Conservation (phyloP, 2,888 invertebrate genomes). For the Diaperis boleti region DNA sequence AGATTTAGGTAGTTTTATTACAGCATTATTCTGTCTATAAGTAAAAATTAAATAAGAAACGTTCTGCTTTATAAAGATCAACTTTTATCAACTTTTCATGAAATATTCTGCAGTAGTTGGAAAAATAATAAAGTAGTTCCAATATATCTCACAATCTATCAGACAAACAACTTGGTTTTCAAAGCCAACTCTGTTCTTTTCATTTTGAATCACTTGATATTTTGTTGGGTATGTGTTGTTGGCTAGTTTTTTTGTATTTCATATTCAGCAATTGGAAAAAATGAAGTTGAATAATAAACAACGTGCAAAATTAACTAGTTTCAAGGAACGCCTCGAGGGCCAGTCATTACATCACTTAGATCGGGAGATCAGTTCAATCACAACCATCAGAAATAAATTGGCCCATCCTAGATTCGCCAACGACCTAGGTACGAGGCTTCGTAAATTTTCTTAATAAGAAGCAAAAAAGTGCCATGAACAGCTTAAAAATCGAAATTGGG, state of each 20-base stretch:
- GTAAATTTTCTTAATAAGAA: slow-evolving; percentile 11
- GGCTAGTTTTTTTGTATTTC: slow-evolving; percentile 20
- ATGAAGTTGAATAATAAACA: slow-evolving; percentile 20
- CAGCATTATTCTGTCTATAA: too few relatives aligned
- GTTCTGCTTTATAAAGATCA: too few relatives aligned
- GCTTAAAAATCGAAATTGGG: too few relatives aligned
- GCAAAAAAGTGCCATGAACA: too few relatives aligned
- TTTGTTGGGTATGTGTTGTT: slow-evolving; percentile 18
- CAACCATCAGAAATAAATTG: slow-evolving; percentile 15
- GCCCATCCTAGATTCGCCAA: slow-evolving; percentile 10
- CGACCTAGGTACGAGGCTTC: slow-evolving; percentile 12
- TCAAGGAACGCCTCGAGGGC: slow-evolving; percentile 16
- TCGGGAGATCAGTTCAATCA: slow-evolving; percentile 12
- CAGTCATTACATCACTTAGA: slow-evolving; percentile 8
- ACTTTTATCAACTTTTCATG: too few relatives aligned
- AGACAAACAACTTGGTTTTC: slow-evolving; percentile 26
- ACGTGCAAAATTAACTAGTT: slow-evolving; percentile 13
- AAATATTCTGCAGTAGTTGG: too few relatives aligned
- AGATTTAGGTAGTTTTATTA: too few relatives aligned
- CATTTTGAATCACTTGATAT: slow-evolving; percentile 24
- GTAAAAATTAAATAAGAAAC: too few relatives aligned
- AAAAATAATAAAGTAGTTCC: slow-evolving; percentile 13
- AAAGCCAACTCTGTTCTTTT: slow-evolving; percentile 29
- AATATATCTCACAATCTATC: slow-evolving; percentile 24
- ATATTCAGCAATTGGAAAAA: slow-evolving; percentile 12